Evolutionary conservation across 2,888 invertebrate species (phyloP).

Genomic region (Habrosyne pyritoides): DNA sequence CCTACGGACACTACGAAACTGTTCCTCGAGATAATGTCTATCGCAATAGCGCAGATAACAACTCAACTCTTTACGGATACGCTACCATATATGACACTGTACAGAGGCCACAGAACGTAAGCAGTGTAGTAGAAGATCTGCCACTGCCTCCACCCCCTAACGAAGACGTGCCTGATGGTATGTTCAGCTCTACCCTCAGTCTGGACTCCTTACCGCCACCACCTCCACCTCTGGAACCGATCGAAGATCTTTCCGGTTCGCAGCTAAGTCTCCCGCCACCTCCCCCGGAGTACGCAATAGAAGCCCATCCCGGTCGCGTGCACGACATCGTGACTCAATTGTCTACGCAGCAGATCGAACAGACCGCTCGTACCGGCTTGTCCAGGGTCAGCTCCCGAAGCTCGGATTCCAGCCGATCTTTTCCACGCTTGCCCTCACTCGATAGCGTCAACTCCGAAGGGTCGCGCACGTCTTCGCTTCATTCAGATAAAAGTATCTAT

Average conservation of each 20-base stretch:
- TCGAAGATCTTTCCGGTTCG: conserved; percentile 86
- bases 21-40: conserved; percentile 55
- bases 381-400: conserved; percentile 63
- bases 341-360: conserved; percentile 68
- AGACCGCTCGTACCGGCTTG: conserved; percentile 60
- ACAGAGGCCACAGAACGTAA: conserved; percentile 50
- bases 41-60: conserved; percentile 57
- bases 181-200: conserved; percentile 90
- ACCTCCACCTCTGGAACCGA: conserved; percentile 86
- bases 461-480: conserved; percentile 71
- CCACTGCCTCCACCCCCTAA: conserved; percentile 89
- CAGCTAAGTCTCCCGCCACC: conserved; percentile 90
- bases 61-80: conserved; percentile 71
- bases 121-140: conserved; percentile 66
- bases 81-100: conserved; percentile 78
- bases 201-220: conserved; percentile 92
- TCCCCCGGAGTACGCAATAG: conserved; percentile 83
- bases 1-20: conserved; percentile 65
- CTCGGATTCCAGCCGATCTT: conserved; percentile 63
- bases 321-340: conserved; percentile 72
- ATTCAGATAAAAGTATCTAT: conserved; percentile 69
- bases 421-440: conserved; percentile 82
- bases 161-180: conserved; percentile 73
- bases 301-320: conserved; percentile 61
- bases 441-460: conserved; percentile 82